Base-by-base conservation (phyloP, 2,113 vertebrate genomes). In the Otolemur garnettii region DNA sequence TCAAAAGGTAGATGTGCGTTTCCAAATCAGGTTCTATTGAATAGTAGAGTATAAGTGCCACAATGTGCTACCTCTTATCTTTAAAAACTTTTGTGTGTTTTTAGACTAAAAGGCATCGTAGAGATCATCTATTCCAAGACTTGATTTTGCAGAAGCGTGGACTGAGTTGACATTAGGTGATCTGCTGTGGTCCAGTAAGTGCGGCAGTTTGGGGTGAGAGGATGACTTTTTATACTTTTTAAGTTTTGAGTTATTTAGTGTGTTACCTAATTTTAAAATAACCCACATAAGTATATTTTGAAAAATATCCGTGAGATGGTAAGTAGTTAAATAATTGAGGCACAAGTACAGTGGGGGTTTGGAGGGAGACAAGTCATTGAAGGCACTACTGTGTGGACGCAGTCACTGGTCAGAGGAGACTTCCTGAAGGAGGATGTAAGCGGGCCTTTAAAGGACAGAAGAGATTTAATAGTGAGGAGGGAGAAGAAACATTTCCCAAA, bases 321-420 rank as follows among this genome's bases (percentile, higher is more conserved):
- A 82, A 26, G 59, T 13, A 83, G 74, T 93, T 59, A 45, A 74
- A 71, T 90, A 93, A 50, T 90, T 86, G 15, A 85, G n/a, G 38
- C 30, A 28, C 2, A 86, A 66, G n/a, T 22, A 64, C 30, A 7
- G 0, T 19, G 64, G 35, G 10, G 8, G 22, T 42, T 85, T 80
- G 18, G 26, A 96, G 38, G 9, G 85, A 90, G 21, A 2, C 38
- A 28, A 80, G 33, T 74, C 59, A 26, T 7, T 0, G 42, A 30
- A 77, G 30, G 71, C 62, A 30, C 18, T 3, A 35, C 18, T 4
- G 0, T 4, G 0, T 35, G 24, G 55, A 62, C 14, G 30, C 22
- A 57, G 30, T 64, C 13, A 33, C 19, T 78, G 62, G 24, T 62
- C 72, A 69, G 33, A 28, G 18, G 11, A 24, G n/a, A 9, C 22